A percentile compares a stretch with the other conserved stretches of the same genome.
Conservation (phyloP, 2,797 vertebrate species). For the Hephaestus fuliginosus region DNA sequence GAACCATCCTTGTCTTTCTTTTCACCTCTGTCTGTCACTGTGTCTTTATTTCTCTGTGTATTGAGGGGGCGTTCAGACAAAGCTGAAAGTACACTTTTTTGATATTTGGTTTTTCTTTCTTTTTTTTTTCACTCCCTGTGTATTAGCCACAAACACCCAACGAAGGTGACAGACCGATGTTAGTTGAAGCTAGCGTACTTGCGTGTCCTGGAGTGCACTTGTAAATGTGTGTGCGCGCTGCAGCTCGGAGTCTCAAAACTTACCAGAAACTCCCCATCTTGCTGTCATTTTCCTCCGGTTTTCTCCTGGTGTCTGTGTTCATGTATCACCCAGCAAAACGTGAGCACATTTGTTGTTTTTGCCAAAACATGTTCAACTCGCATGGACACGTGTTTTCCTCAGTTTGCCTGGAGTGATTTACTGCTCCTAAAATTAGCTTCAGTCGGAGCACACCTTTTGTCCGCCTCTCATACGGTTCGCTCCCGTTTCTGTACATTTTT, state of each 20-base stretch:
- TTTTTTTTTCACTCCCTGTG: not conserved
- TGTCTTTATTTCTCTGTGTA: not conserved
- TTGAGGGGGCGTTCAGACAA: not conserved
- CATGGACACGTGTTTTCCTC: not conserved
- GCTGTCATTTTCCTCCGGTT: not conserved
- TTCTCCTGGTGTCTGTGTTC: not conserved
- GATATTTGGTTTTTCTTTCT: not conserved
- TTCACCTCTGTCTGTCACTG: not conserved
- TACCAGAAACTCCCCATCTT: not conserved
- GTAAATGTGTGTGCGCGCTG: not conserved
- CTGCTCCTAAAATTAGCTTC: conserved; percentile 3
- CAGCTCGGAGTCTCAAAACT: not conserved
- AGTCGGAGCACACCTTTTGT: conserved; percentile 11
- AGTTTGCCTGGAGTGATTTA: not conserved
- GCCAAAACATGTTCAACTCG: conserved; percentile 4
- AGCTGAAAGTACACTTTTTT: conserved; percentile 1
- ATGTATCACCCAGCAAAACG: conserved; percentile 12
- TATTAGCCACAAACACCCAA: not conserved
- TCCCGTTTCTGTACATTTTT: conserved; percentile 24
- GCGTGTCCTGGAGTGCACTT: not conserved
- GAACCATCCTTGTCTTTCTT: not conserved
- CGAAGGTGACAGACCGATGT: not conserved
- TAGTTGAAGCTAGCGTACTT: not conserved
- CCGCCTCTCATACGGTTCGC: not conserved
- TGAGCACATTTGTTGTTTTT: conserved; percentile 5